Base-by-base conservation (phyloP, 2,113 vertebrate species). In the Albula glossodonta region DNA sequence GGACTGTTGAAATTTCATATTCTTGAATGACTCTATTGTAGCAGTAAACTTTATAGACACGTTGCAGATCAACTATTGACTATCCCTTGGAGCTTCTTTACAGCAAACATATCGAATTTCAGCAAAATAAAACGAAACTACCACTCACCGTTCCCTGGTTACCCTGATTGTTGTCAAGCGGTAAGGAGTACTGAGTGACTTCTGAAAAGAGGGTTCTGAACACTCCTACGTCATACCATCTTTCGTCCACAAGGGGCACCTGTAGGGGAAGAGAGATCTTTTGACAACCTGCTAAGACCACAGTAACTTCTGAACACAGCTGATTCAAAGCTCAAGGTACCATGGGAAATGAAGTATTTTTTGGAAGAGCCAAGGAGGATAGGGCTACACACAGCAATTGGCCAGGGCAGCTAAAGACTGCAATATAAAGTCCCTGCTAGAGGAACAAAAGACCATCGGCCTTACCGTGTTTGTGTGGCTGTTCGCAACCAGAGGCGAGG, bases 191-290 rank as follows among this genome's bases (percentile, higher is more conserved):
- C 92, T 98, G 97, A 86, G 88, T 96, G 92, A 99, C 97, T 91
- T 98, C 95, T 63, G 96, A 96, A 56, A 93, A 98, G 51, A 95
- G 97, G 77, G 94, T 96, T 94, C 96, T 98, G 92, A 98, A 98
- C 91, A 98, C 97, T 1, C 98, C 97, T 7, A 98, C 97, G 77
- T 99, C 98, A 22, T 95, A 98, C 98, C 98, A 99, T 17, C 50
- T 90, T 83, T 89, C 88, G 48, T 77, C 41, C 6, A 31, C 11
- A 17, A 5, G 3, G 1, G 77, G n/a, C 50, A 80, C 51, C 53
- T 57, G 85, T 84, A 63, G 82, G 57, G 81, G 70, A 52, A 13
- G 31, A 0, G 41, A 8, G 63, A n/a, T 9, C 12, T 56, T 56
- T 12, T 56, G 53, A 56, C 53, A 56, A 12, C 53, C 12, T 7